Evolutionary conservation across 2,888 invertebrate species (phyloP).

Genomic region (Lasioglossum figueresi): DNA sequence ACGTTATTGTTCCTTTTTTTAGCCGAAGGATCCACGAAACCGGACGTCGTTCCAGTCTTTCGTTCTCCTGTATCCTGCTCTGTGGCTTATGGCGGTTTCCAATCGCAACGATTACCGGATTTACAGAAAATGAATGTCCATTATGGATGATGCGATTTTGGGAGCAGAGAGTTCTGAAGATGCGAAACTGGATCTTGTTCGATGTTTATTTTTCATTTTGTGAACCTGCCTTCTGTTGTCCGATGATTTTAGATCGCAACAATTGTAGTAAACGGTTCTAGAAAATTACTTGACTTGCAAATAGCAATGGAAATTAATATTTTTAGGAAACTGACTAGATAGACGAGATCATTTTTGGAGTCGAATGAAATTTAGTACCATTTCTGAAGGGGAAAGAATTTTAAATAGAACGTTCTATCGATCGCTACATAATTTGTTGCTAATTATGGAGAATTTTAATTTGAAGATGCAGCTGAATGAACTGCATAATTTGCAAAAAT

Average conservation of each 20-base stretch:
- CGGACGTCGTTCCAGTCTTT: slow-evolving; percentile 8
- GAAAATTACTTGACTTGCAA: no score
- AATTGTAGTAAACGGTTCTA: no score
- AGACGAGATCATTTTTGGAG: background rate
- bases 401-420: background rate
- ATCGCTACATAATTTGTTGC: no score
- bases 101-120: background rate
- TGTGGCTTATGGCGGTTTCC: background rate
- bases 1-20: slow-evolving; percentile 23
- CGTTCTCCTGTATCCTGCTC: background rate
- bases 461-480: background rate
- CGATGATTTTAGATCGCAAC: no score
- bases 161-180: background rate
- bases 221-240: background rate
- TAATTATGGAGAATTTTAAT: no score
- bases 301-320: no score
- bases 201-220: background rate
- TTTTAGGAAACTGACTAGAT: no score
- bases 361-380: background rate
- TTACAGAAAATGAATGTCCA: background rate
- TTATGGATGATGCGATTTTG: background rate
- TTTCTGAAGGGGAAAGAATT: background rate
- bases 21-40: background rate
- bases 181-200: background rate
- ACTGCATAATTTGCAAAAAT: background rate